Evolutionary conservation across 2,888 invertebrate genomes (phyloP).

Genomic region (Azorinus chamasolen): DNA sequence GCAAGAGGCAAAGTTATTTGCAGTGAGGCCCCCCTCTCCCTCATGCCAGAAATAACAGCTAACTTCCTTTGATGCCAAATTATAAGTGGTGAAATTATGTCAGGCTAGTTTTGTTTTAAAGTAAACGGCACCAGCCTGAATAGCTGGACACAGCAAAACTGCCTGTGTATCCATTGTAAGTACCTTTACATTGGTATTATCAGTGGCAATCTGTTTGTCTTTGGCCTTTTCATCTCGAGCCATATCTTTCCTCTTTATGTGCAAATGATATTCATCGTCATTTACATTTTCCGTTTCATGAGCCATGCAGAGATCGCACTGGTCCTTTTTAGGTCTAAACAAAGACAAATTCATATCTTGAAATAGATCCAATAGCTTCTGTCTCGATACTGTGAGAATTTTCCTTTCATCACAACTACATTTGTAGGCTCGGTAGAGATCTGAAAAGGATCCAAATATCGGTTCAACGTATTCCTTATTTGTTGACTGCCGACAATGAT

Average conservation of each 20-base stretch:
- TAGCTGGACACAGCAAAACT: too few species aligned
- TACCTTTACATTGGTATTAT: conserved; percentile 8
- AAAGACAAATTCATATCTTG: conserved; percentile 33
- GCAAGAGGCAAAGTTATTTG: too few species aligned
- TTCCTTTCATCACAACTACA: conserved; percentile 1
- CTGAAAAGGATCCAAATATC: conserved; percentile 4
- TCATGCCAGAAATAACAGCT: too few species aligned
- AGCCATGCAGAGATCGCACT: conserved; percentile 35
- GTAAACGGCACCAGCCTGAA: too few species aligned
- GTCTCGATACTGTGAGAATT: neutral
- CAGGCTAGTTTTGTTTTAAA: conserved; percentile 59
- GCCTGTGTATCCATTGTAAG: conserved; percentile 46
- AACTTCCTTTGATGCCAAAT: too few species aligned
- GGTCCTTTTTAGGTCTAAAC: conserved; percentile 42
- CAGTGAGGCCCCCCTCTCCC: conserved; percentile 28
- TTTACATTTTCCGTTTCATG: conserved; percentile 32
- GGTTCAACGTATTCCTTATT: too few species aligned
- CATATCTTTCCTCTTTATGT: too few species aligned
- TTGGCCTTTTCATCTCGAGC: conserved; percentile 21
- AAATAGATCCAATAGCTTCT: too few species aligned
- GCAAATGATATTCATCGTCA: conserved; percentile 30
- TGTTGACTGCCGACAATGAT: too few species aligned
- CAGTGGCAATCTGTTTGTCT: conserved; percentile 22
- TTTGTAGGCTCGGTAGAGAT: conserved; percentile 10
- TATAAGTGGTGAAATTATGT: conserved; percentile 56